Base-by-base conservation (phyloP, 2,888 invertebrate species). In the Drosophila histrio region DNA sequence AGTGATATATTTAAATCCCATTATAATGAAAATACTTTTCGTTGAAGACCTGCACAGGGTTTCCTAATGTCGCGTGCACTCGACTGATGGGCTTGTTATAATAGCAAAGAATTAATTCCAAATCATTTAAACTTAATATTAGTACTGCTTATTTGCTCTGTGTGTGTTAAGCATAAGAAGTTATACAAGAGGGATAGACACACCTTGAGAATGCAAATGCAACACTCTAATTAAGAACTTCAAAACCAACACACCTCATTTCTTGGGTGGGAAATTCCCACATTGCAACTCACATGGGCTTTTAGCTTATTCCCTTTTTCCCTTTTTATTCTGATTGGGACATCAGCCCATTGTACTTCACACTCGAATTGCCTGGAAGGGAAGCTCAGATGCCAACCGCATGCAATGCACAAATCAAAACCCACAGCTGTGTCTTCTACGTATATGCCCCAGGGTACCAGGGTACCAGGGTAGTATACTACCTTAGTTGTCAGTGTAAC, bases 401-500 rank as follows among this genome's bases (percentile, higher is more conserved):
- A 28, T 7, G 26, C 26, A 38, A 15, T 49, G 34, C 34, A 36
- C n/a, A 36, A 49, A 49, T 49, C 49, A 49, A 49, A 49, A 15
- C 26, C 38, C 38, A 52, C n/a, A 52, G 50, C 36, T n/a, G n/a
- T n/a, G n/a, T n/a, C n/a, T n/a, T n/a, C n/a, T n/a, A n/a, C n/a
- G 24, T 24, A 43, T 24, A 24, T 26, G 15, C 43, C 43, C 15
- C 15, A 43, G 15, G 43, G 43, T 13, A 41, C 7, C n/a, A n/a
- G n/a, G n/a, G n/a, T n/a, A n/a, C n/a, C n/a, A n/a, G n/a, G n/a
- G n/a, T n/a, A n/a, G n/a, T n/a, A n/a, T n/a, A n/a, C n/a, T n/a
- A n/a, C n/a, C n/a, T n/a, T n/a, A 36, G 36, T 50, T 50, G 36
- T n/a, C 24, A n/a, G 17, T 52, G 50, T 38, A 17, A 36, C 50